phyloP scores from a whole-genome alignment of 2,888 invertebrate genomes.

The Spatulosminthurus flaviceps region DNA sequence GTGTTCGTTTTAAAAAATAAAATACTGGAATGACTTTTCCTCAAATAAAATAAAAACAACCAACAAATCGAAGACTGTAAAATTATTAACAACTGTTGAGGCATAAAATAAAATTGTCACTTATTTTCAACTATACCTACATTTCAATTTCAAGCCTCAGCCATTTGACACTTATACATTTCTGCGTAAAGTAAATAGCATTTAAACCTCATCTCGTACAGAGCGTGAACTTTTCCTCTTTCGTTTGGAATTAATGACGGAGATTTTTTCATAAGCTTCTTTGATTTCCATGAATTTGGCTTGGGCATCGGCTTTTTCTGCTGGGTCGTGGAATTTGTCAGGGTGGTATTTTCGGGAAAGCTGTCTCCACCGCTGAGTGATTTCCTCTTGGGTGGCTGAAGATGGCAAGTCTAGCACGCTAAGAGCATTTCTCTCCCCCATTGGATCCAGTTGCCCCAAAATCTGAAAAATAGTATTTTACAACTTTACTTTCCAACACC shows the following conservation, averaged over 20 bases:
- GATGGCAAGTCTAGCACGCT: constrained; percentile 79
- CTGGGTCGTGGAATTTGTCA: constrained; percentile 83
- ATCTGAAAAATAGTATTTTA: too few relatives aligned
- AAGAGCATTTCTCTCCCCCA: constrained; percentile 85
- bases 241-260: constrained; percentile 81
- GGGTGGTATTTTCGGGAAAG: constrained; percentile 89
- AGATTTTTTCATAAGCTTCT: constrained; percentile 88
- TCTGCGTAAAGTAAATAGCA: background rate
- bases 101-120: too few relatives aligned
- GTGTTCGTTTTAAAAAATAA: too few relatives aligned
- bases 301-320: constrained; percentile 77
- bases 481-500: too few relatives aligned
- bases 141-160: too few relatives aligned
- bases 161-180: background rate
- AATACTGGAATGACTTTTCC: too few relatives aligned
- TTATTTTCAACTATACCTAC: too few relatives aligned
- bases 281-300: constrained; percentile 92
- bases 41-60: too few relatives aligned
- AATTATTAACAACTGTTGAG: too few relatives aligned
- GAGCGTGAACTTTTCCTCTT: constrained; percentile 70
- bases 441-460: constrained; percentile 73
- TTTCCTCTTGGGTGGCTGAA: constrained; percentile 85
- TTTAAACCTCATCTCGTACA: background rate
- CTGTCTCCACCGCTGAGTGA: constrained; percentile 81
- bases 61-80: too few relatives aligned